A percentile compares a stretch with the other conserved stretches of the same genome.
phyloP scores from a whole-genome alignment of 2,797 vertebrate species.

The Molossus molossus region DNA sequence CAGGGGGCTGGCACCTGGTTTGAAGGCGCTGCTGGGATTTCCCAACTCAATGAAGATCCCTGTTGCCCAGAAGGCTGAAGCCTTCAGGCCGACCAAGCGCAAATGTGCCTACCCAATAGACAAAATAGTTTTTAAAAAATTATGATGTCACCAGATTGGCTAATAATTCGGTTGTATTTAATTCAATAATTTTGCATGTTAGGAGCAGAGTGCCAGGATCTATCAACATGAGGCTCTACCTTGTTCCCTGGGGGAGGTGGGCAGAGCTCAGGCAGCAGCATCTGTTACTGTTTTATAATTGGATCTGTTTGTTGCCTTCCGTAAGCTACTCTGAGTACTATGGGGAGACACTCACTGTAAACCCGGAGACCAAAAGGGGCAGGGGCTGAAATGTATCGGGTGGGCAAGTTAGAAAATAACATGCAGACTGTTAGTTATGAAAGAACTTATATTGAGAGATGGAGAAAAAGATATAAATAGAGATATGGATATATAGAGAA shows the following conservation, averaged over 20 bases:
- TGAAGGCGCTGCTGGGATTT: slow-evolving; percentile 61
- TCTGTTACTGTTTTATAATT: neutral
- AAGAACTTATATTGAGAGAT: slow-evolving; percentile 65
- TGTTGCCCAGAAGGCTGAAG: slow-evolving; percentile 38
- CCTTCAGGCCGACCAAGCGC: slow-evolving; percentile 57
- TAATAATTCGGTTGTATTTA: slow-evolving; percentile 46
- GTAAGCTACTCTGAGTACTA: neutral
- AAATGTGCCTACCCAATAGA: neutral
- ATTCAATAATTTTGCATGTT: slow-evolving; percentile 35
- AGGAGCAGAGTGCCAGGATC: neutral
- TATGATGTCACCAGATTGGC: neutral
- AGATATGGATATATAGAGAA: slow-evolving; percentile 49
- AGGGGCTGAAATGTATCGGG: slow-evolving; percentile 39
- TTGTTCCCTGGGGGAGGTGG: slow-evolving; percentile 16
- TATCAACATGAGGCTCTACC: neutral
- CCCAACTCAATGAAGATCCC: slow-evolving; percentile 75
- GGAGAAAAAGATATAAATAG: slow-evolving; percentile 12
- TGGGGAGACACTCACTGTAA: neutral
- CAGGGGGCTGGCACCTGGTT: slow-evolving; percentile 47
- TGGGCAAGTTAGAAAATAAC: slow-evolving; percentile 33
- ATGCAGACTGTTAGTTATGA: slow-evolving; percentile 26
- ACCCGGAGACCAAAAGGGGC: neutral
- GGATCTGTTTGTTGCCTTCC: neutral
- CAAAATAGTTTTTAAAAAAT: neutral
- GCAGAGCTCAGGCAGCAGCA: neutral